These are phyloP conservation scores for Pristionchus mayeri DNA, from an alignment of 2,888 invertebrate species.

Conservation along the genomic window DNA sequence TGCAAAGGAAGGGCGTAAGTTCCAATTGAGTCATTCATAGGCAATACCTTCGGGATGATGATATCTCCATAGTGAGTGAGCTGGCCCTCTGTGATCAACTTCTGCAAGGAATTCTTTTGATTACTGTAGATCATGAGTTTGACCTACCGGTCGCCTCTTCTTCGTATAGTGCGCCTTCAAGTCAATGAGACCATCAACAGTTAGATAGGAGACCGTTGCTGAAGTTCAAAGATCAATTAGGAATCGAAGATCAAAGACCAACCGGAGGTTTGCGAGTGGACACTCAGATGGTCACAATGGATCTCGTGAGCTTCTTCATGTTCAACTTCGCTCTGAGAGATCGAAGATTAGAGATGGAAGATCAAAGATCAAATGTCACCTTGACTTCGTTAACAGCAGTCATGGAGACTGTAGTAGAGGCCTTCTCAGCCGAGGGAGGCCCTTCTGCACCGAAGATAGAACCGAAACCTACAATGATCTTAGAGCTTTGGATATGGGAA, in stretches of 20 bases:
- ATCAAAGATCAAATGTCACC: background rate
- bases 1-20: background rate
- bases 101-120: background rate
- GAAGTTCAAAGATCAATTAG: background rate
- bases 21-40: background rate
- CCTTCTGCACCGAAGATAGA: background rate
- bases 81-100: background rate
- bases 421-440: background rate
- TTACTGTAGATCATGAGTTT: background rate
- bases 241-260: background rate
- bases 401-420: background rate
- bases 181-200: background rate
- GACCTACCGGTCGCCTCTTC: background rate
- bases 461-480: background rate
- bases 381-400: background rate
- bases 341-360: background rate
- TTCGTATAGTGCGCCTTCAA: background rate
- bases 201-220: background rate
- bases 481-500: background rate
- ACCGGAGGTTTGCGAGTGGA: conserved; percentile 28
- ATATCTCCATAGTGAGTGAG: background rate
- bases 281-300: conserved; percentile 9
- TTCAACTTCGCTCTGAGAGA: conserved; percentile 7
- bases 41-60: background rate
- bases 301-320: conserved; percentile 13